Conservation (phyloP, 2,113 vertebrate species). For the Cheirogaleus medius region DNA sequence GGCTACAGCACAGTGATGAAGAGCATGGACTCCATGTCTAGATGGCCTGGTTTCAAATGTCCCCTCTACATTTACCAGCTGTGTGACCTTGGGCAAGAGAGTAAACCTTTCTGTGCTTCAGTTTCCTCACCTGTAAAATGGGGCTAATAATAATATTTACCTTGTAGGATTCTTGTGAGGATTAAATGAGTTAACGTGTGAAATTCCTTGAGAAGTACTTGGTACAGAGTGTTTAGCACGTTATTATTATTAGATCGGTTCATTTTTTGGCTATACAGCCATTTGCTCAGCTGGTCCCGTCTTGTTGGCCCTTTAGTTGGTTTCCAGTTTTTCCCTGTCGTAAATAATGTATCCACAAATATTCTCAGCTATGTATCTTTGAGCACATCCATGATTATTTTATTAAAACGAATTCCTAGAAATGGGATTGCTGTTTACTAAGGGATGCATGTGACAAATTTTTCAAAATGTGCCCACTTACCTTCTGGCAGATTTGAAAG, state of each 20-base stretch:
- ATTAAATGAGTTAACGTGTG: background rate
- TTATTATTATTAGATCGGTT: background rate
- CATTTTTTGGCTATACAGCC: background rate
- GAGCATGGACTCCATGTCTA: background rate
- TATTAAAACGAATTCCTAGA: conserved; percentile 34
- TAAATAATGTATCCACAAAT: background rate
- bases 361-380: background rate
- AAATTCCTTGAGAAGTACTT: background rate
- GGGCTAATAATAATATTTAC: background rate
- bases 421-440: background rate
- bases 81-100: background rate
- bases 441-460: background rate
- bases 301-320: background rate
- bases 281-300: background rate
- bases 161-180: background rate
- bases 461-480: background rate
- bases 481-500: background rate
- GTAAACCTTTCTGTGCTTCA: background rate
- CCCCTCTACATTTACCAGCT: background rate
- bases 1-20: background rate
- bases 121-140: background rate
- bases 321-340: background rate
- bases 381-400: background rate
- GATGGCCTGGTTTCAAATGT: background rate
- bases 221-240: background rate